These are phyloP conservation scores for Drosophila kanekoi DNA, from an alignment of 2,888 invertebrate species.

Conservation along the genomic window DNA sequence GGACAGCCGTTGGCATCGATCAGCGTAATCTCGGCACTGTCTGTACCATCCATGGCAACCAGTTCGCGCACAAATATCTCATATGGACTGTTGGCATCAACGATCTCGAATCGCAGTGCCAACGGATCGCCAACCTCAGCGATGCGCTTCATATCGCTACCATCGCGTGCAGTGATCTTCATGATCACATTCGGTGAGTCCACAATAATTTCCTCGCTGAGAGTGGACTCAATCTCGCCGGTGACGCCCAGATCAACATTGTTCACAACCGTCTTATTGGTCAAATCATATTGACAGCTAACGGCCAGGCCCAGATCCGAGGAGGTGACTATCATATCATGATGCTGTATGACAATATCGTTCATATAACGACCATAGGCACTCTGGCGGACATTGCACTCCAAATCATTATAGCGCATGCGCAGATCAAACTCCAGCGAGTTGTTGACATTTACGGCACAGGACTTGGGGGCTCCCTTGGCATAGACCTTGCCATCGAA, in stretches of 20 bases:
- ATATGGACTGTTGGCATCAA: constrained; percentile 96
- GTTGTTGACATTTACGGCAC: constrained; percentile 94
- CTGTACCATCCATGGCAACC: constrained; percentile 97
- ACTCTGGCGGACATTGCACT: constrained; percentile 95
- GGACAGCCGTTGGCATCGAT: constrained; percentile 97
- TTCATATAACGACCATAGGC: constrained; percentile 92
- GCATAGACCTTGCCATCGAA: constrained; percentile 98
- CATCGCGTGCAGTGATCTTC: constrained; percentile 94
- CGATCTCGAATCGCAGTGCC: constrained; percentile 95
- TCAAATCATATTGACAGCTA: constrained; percentile 96
- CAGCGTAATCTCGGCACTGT: constrained; percentile 95
- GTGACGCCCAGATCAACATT: constrained; percentile 95
- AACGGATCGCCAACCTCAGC: constrained; percentile 97
- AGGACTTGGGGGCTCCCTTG: constrained; percentile 96
- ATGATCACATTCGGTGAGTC: constrained; percentile 97
- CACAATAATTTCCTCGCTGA: constrained; percentile 95
- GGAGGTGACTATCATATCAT: constrained; percentile 96
- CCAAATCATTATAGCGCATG: constrained; percentile 96
- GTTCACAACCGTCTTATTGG: constrained; percentile 96
- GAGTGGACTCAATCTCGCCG: constrained; percentile 93
- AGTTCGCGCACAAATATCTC: constrained; percentile 97
- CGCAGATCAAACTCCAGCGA: constrained; percentile 95
- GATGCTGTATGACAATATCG: constrained; percentile 97
- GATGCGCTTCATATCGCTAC: constrained; percentile 92
- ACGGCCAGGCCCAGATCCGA: constrained; percentile 96